phyloP scores from a whole-genome alignment of 2,888 invertebrate genomes.

The Pyrocoelia pectoralis region DNA sequence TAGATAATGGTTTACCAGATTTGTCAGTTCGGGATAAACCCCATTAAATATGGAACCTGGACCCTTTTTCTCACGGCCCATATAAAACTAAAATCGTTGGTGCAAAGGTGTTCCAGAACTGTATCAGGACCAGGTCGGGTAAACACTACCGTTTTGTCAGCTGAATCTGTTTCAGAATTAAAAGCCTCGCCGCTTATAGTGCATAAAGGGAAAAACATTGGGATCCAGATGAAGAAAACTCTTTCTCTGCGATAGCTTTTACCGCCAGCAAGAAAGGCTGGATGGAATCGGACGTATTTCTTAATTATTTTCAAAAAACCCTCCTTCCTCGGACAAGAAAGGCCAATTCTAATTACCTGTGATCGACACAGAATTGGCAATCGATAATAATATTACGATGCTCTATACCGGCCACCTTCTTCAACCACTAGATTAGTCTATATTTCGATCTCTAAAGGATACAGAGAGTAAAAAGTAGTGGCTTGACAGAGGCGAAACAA shows the following conservation, averaged over 20 bases:
- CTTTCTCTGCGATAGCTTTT: neutral
- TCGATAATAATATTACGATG: neutral
- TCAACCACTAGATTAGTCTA: neutral
- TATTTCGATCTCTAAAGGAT: no score
- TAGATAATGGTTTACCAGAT: no score
- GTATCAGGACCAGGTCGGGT: no score
- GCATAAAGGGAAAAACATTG: neutral
- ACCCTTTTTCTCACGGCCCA: no score
- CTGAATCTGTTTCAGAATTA: neutral
- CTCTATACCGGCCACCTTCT: neutral
- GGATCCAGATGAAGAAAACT: neutral
- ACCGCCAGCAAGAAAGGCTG: constrained; percentile 5
- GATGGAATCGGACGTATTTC: neutral
- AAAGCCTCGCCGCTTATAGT: neutral
- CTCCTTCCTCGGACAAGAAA: neutral
- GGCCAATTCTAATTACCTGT: neutral
- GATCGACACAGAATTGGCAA: neutral
- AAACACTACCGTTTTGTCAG: neutral
- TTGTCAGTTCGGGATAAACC: no score
- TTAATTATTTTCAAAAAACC: no score
- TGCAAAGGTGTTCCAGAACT: neutral
- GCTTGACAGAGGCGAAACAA: no score
- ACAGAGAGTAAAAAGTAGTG: neutral
- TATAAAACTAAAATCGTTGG: neutral
- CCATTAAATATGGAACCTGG: no score